A percentile compares a stretch with the other conserved stretches of the same genome.
phyloP scores from a whole-genome alignment of 1,140 invertebrate species.

The Dendrolimus kikuchii region DNA sequence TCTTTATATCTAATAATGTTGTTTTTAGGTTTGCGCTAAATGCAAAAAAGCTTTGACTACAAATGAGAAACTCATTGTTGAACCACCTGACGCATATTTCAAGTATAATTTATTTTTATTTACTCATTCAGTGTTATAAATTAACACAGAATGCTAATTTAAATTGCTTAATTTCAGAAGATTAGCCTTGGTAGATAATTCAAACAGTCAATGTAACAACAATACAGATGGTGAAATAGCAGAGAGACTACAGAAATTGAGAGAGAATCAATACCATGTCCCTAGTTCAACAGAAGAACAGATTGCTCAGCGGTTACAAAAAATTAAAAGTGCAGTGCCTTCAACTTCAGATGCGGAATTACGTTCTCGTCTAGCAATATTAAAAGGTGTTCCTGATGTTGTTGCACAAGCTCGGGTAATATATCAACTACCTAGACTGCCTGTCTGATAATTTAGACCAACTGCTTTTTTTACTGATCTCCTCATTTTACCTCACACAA shows the following conservation, averaged over 20 bases:
- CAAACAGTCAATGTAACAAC: slow-evolving; percentile 7
- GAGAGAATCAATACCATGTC: slow-evolving; percentile 29
- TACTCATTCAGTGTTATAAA: too few species aligned
- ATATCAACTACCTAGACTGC: too few species aligned
- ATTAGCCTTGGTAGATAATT: slow-evolving; percentile 15
- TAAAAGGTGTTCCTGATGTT: slow-evolving; percentile 67
- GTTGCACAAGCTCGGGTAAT: slow-evolving; percentile 37
- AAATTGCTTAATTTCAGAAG: slow-evolving; percentile 21
- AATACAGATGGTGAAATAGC: slow-evolving; percentile 67
- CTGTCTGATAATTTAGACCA: too few species aligned
- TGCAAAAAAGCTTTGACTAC: slow-evolving; percentile 37
- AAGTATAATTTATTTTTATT: slow-evolving; percentile 39
- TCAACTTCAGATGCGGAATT: slow-evolving; percentile 70
- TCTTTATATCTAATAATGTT: not conserved
- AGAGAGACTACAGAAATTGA: slow-evolving; percentile 55
- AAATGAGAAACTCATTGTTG: slow-evolving; percentile 17
- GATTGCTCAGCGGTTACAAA: slow-evolving; percentile 74
- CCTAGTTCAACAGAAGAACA: slow-evolving; percentile 63
- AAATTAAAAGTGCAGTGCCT: slow-evolving; percentile 70
- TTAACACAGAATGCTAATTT: too few species aligned
- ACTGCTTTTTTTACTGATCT: too few species aligned
- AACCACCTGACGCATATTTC: slow-evolving; percentile 63
- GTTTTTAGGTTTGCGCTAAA: slow-evolving; percentile 52
- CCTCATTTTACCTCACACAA: too few species aligned
- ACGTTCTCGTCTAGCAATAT: slow-evolving; percentile 69